Conservation (phyloP, 2,888 invertebrate species). For the Thymelicus sylvestris region DNA sequence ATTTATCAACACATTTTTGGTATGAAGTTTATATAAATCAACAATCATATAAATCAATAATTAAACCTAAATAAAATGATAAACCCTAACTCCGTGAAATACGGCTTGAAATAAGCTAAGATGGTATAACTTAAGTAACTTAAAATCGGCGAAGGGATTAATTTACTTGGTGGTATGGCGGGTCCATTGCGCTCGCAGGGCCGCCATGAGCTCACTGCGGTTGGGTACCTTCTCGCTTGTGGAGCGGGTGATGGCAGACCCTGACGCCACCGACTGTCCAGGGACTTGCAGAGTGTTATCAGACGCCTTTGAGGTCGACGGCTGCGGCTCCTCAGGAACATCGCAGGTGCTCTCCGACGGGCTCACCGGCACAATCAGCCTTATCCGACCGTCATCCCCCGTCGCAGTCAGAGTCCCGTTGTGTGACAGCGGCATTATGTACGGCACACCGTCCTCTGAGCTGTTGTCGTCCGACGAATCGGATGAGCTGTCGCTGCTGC, state of each 20-base stretch:
- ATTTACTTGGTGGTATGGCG: conserved; percentile 93
- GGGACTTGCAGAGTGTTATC: conserved; percentile 80
- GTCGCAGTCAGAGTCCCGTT: conserved; percentile 86
- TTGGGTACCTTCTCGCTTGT: conserved; percentile 95
- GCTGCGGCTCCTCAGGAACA: conserved; percentile 58
- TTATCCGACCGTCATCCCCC: conserved; percentile 85
- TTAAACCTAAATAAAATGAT: conserved; percentile 16
- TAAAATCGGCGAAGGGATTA: conserved; percentile 9
- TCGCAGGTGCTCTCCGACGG: conserved; percentile 72
- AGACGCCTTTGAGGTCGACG: conserved; percentile 62
- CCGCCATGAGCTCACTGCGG: conserved; percentile 93
- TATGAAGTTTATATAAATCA: too few species aligned
- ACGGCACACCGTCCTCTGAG: conserved; percentile 79
- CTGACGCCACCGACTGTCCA: conserved; percentile 78
- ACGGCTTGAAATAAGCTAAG: conserved; percentile 50
- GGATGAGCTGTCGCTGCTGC: conserved; percentile 75
- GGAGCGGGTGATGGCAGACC: conserved; percentile 89
- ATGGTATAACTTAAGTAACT: conserved; percentile 49
- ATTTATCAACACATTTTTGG: background rate
- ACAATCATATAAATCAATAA: background rate
- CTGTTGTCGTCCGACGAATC: conserved; percentile 72
- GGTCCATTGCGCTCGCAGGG: conserved; percentile 93
- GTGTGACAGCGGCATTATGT: conserved; percentile 88
- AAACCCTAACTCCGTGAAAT: too few species aligned
- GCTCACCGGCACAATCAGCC: conserved; percentile 86